Evolutionary conservation across 2,797 vertebrate species (phyloP), one percentile per base, ranked within the genome.

Genomic region (Galaxias olidus): DNA sequence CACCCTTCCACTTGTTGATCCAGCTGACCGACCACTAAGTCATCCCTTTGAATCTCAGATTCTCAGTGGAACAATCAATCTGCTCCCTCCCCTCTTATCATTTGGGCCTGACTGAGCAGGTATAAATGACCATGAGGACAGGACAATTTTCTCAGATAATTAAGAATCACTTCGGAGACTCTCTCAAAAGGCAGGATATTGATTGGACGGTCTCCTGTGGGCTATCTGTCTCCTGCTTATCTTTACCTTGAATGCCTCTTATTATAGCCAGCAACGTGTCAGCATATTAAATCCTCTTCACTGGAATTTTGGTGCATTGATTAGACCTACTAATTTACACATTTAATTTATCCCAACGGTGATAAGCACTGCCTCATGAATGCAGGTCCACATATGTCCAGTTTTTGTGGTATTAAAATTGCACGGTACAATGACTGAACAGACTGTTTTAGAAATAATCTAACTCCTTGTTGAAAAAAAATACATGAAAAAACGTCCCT

Each of bases 131-230:
- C 17, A 19, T 10, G 56, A 53, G 60, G 66, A 54, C 18, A 50
- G 53, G 43, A 56, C 10, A 40, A 45, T 0, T 20, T 13, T 44
- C 41, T n/a, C 19, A 44, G 66, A 65, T 64, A 69, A 79, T 67
- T 50, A 65, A 50, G 44, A 69, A 61, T 61, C 12, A 9, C 52
- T 61, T 46, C 47, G 50, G 58, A 66, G 18, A 56, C 42, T 50
- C 66, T 40, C 18, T 43, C 47, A 12, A 67, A 47, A 48, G 11
- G 41, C 53, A 43, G 50, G 30, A 9, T 73, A 70, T 77, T 76
- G 78, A 84, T 84, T 60, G 18, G 14, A 18, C 54, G 53, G 65
- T 80, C 63, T 69, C 65, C 9, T 40, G 68, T 59, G 78, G 52
- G 15, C 42, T 44, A 42, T 76, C 59, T 52, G 30, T 58, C 42